Percentiles rank a stretch among this genome's conserved stretches.
Evolutionary conservation across 2,113 vertebrate genomes (phyloP).

Genomic region (Siniperca knerii): DNA sequence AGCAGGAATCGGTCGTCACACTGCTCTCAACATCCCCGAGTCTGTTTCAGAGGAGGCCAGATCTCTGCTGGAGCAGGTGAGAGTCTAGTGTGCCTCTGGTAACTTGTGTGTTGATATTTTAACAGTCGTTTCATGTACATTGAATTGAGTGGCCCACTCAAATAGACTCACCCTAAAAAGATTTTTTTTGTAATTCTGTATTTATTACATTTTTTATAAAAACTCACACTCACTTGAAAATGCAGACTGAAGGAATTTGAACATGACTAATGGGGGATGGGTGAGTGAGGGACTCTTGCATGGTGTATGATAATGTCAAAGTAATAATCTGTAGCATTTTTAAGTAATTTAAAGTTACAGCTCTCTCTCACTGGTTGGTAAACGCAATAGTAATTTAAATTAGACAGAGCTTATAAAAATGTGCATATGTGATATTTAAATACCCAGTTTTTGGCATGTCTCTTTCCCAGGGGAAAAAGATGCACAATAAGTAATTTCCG

Average conservation of each 20-base stretch:
- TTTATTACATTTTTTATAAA: background rate
- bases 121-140: background rate
- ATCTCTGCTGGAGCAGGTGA: slow-evolving; percentile 95
- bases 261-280: background rate
- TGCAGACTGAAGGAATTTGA: background rate
- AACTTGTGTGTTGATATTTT: background rate
- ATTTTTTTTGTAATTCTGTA: background rate
- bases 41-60: slow-evolving; percentile 93
- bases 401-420: background rate
- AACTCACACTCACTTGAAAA: background rate
- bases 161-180: background rate
- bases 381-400: background rate
- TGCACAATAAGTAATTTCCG: background rate
- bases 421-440: background rate
- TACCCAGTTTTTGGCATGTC: background rate
- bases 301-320: background rate
- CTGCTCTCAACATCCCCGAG: slow-evolving; percentile 92
- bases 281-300: background rate
- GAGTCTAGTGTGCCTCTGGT: background rate
- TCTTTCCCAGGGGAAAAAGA: background rate
- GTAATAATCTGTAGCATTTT: background rate
- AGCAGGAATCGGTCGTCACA: slow-evolving; percentile 94
- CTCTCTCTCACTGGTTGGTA: background rate
- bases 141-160: background rate
- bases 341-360: background rate